Evolutionary conservation across 2,888 invertebrate species (phyloP), one percentile per base, ranked within the genome.

Genomic region (Cephalotes varians): DNA sequence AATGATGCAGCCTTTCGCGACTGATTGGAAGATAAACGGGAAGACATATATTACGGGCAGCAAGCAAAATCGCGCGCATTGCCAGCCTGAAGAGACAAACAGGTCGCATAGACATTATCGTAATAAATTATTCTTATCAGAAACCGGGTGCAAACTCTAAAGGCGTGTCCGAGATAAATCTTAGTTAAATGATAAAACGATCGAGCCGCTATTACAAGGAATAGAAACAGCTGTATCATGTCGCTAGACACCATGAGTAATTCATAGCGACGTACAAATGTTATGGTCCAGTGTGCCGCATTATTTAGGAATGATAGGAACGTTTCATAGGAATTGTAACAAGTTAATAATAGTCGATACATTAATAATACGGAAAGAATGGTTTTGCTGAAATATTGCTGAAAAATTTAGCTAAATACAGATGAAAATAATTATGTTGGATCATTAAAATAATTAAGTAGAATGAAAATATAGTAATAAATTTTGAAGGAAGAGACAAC

Each of bases 161-260:
- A 86, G 86, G 90, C 85, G 82, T 90, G 90, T 88, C 90, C 88
- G 87, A 85, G 89, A 89, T 89, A 89, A 88, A 90, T 87, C 84
- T 84, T 49, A 51, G 83, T 72, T 82, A 88, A 89, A 90, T 90
- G 87, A 84, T 85, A 80, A 87, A 90, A 90, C 90, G 90, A 90
- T 89, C 80, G 89, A 67, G 74, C 49, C 83, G 72, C 69, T 85
- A 87, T 88, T 87, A 87, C 85, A 49, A 58, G 81, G 71, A 67
- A 86, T 80, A 40, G 69, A 76, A 71, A 58, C 64, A 58, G 44
- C 62, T 67, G 56, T 81, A 40, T 56, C 71, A 69, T 79, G 84
- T 83, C 82, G 86, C 85, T 87, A 67, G 81, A 85, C 56, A 77
- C 82, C 85, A 79, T 58, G 76, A 87, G 74, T 85, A 85, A 88